Evolutionary conservation across 2,888 invertebrate genomes (phyloP).

Genomic region (Syrista parreyssii): DNA sequence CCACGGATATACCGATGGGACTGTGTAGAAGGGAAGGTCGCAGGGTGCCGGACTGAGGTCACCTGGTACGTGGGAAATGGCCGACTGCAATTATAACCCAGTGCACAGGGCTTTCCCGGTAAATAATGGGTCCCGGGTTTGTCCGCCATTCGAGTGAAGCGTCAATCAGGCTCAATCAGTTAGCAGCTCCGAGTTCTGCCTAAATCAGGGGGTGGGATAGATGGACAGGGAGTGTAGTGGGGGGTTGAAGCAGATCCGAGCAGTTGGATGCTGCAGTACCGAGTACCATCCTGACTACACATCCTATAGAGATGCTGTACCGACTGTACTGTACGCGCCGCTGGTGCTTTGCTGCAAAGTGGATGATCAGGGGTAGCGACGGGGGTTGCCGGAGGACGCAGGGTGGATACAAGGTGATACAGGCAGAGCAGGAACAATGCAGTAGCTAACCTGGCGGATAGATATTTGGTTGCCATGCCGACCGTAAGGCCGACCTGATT

Average conservation of each 20-base stretch:
- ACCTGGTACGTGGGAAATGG: conserved; percentile 37
- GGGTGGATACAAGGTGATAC: conserved; percentile 23
- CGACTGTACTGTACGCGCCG: too few species aligned
- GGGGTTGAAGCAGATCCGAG: background rate
- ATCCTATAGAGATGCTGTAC: too few species aligned
- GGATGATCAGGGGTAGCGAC: conserved; percentile 3
- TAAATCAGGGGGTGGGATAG: conserved; percentile 51
- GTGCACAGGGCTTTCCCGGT: conserved; percentile 48
- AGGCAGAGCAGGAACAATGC: conserved; percentile 25
- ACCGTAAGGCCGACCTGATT: conserved; percentile 23
- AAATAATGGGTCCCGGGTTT: conserved; percentile 61
- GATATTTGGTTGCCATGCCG: conserved; percentile 32
- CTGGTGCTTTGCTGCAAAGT: conserved; percentile 7
- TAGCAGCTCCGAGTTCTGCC: conserved; percentile 51
- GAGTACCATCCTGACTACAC: too few species aligned
- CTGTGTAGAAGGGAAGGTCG: too few species aligned
- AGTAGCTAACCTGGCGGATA: conserved; percentile 13
- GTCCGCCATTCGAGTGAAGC: conserved; percentile 59
- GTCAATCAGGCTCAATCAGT: conserved; percentile 64
- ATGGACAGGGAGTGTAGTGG: conserved; percentile 23
- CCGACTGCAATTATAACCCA: conserved; percentile 59
- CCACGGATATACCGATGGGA: too few species aligned
- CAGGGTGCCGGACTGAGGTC: too few species aligned
- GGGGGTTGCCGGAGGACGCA: conserved; percentile 23
- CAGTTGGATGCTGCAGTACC: too few species aligned